A percentile compares a stretch with the other conserved stretches of the same genome.
Conservation (phyloP, 2,888 invertebrate species). For the Meloe dianella region DNA sequence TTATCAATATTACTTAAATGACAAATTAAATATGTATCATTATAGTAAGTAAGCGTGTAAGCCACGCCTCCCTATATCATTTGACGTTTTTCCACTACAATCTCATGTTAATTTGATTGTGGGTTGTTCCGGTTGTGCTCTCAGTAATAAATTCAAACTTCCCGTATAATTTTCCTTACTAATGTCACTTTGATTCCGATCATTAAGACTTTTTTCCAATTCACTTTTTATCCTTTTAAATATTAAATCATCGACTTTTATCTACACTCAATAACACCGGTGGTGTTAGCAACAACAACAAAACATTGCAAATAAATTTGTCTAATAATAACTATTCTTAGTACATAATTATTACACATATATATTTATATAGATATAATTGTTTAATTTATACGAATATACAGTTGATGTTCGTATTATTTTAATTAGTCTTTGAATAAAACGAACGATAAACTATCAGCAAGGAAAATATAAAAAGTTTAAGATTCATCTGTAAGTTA, state of each 20-base stretch:
- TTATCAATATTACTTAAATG: constrained; percentile 45
- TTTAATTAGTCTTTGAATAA: background rate
- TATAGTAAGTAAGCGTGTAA: constrained; percentile 46
- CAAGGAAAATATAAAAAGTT: background rate
- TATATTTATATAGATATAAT: background rate
- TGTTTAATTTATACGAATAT: background rate
- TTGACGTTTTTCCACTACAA: constrained; percentile 48
- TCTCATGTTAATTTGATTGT: constrained; percentile 42
- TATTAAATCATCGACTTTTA: background rate
- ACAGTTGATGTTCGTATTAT: background rate
- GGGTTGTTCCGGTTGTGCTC: constrained; percentile 43
- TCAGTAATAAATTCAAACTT: constrained; percentile 43
- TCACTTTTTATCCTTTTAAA: constrained; percentile 18
- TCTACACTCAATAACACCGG: background rate
- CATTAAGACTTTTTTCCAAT: constrained; percentile 35
- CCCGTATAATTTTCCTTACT: constrained; percentile 49
- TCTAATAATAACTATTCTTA: background rate
- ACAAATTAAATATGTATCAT: constrained; percentile 53
- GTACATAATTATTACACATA: background rate
- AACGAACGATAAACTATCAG: background rate
- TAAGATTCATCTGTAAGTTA: background rate
- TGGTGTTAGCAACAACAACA: background rate
- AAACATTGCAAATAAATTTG: background rate
- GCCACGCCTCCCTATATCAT: constrained; percentile 48
- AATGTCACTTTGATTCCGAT: constrained; percentile 48